Percentiles rank a stretch among this genome's conserved stretches.
Conservation (phyloP, 2,888 invertebrate species). For the Meganola albula region DNA sequence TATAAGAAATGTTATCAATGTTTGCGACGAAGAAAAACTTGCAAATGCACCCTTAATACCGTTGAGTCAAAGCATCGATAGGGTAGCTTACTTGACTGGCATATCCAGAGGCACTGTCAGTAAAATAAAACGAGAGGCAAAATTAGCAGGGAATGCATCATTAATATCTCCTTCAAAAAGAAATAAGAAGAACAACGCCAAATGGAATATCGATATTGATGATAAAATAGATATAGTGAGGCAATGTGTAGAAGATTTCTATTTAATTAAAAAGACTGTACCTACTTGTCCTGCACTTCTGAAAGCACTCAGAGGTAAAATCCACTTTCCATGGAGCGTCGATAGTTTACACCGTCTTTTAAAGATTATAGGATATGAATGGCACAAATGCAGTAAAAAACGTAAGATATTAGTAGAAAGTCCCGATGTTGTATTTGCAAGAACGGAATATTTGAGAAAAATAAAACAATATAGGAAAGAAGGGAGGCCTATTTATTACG, state of each 20-base stretch:
- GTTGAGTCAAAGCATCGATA: conserved; percentile 1
- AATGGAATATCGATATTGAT: conserved; percentile 1
- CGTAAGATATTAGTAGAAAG: conserved; percentile 4
- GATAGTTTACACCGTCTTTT: neutral
- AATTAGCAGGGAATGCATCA: neutral
- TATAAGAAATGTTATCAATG: neutral
- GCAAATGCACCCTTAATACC: neutral
- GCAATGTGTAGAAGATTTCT: conserved; percentile 1
- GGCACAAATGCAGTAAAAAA: conserved; percentile 4
- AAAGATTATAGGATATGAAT: conserved; percentile 2
- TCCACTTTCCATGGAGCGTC: conserved; percentile 1
- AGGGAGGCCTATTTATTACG: neutral
- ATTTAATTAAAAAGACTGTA: conserved; percentile 1
- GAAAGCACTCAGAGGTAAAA: neutral
- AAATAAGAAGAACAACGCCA: conserved; percentile 2
- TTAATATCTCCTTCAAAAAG: conserved; percentile 1
- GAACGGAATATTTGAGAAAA: conserved; percentile 2
- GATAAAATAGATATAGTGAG: conserved; percentile 2
- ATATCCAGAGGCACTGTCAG: conserved; percentile 2
- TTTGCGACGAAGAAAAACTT: neutral
- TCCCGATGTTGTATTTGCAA: neutral
- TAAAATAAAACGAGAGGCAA: conserved; percentile 1
- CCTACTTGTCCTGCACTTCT: conserved; percentile 3
- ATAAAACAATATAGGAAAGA: conserved; percentile 1
- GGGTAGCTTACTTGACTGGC: conserved; percentile 1